These are phyloP conservation scores for Catharus minimus DNA, from an alignment of 2,113 vertebrate genomes.

Conservation along the genomic window DNA sequence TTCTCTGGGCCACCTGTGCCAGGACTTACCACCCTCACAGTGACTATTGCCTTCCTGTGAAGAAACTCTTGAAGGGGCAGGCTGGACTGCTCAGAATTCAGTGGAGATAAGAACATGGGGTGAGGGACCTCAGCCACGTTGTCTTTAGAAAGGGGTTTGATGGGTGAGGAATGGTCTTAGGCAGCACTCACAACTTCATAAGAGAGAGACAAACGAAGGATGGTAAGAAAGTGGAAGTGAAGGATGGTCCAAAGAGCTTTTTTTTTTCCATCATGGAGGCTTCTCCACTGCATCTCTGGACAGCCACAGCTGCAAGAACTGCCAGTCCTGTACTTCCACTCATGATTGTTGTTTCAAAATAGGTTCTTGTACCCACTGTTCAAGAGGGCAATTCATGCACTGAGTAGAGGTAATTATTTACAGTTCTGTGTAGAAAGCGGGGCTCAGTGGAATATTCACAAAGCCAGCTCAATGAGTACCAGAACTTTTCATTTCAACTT, in stretches of 20 bases:
- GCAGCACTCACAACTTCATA: not conserved
- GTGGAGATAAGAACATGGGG: not conserved
- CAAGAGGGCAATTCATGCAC: rapidly evolving
- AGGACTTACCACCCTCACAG: not conserved
- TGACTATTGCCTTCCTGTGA: not conserved
- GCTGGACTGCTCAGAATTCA: not conserved
- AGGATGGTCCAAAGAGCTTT: not conserved
- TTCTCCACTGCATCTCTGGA: not conserved
- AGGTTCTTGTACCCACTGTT: not conserved
- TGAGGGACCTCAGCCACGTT: rapidly evolving
- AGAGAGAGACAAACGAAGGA: not conserved
- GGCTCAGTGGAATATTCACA: not conserved
- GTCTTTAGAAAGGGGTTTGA: not conserved
- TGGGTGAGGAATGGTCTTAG: not conserved
- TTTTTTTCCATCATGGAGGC: not conserved
- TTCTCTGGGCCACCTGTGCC: not conserved
- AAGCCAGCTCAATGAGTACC: not conserved
- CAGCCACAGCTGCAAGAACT: not conserved
- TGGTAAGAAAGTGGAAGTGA: not conserved
- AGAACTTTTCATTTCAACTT: not conserved
- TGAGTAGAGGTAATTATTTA: not conserved
- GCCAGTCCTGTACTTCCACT: not conserved
- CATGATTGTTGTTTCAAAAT: not conserved
- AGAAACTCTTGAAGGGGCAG: not conserved
- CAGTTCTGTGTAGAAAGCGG: not conserved